A percentile compares a stretch with the other conserved stretches of the same genome.
These are phyloP conservation scores for Pungitius pungitius DNA, from an alignment of 2,113 vertebrate species.

Conservation along the genomic window DNA sequence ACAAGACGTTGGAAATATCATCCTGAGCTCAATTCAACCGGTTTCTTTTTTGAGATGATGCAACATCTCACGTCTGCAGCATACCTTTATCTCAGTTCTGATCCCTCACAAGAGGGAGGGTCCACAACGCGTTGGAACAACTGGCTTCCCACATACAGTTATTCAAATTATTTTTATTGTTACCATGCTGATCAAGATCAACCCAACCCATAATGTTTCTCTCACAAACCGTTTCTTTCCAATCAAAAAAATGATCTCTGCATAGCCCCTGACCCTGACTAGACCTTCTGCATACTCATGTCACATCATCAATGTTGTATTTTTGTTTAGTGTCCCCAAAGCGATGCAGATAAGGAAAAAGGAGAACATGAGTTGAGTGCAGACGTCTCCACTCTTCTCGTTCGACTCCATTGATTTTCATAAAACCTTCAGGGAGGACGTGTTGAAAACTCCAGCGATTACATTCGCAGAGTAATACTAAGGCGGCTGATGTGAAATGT, in stretches of 20 bases:
- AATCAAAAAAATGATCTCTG: not conserved
- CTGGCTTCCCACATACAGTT: not conserved
- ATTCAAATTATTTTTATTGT: not conserved
- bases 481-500: constrained; percentile 11
- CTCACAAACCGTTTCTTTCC: not conserved
- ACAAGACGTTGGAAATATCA: constrained; percentile 17
- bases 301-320: too few relatives aligned
- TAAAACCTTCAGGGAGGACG: not conserved
- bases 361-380: not conserved
- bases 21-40: constrained; percentile 5
- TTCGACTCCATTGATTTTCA: not conserved
- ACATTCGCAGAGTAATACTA: constrained; percentile 1
- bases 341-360: too few relatives aligned
- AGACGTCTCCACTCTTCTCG: not conserved
- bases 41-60: not conserved
- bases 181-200: not conserved
- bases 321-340: too few relatives aligned
- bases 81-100: too few relatives aligned
- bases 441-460: constrained; percentile 4
- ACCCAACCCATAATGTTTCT: not conserved
- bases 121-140: too few relatives aligned
- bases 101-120: not conserved
- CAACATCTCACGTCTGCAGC: not conserved
- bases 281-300: too few relatives aligned
- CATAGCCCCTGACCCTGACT: not conserved